Evolutionary conservation across 1,140 invertebrate species (phyloP).

Genomic region (Achroia grisella): DNA sequence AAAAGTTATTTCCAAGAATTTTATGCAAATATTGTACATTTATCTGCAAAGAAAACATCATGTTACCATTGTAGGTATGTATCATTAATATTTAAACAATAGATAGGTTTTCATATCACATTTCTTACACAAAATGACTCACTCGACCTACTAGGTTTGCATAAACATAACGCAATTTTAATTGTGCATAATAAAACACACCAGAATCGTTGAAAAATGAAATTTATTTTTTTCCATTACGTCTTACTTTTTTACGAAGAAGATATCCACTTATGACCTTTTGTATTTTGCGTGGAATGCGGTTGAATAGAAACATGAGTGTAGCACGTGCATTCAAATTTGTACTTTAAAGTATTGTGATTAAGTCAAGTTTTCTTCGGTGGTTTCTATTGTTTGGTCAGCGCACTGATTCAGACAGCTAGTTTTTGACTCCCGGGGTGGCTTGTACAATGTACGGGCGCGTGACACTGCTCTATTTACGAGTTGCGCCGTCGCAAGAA

Average conservation of each 20-base stretch:
- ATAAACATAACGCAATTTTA: conserved; percentile 31
- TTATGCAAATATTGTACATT: too few species aligned
- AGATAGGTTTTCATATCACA: conserved; percentile 35
- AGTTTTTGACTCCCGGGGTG: conserved; percentile 57
- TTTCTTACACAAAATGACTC: conserved; percentile 46
- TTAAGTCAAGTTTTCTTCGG: conserved; percentile 15
- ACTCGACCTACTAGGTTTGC: conserved; percentile 26
- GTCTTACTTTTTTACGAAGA: too few species aligned
- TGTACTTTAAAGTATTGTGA: conserved; percentile 3
- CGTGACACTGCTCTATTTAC: conserved; percentile 68
- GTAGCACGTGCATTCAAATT: neutral
- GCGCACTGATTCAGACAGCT: conserved; percentile 44
- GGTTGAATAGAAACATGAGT: neutral
- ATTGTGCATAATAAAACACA: conserved; percentile 19
- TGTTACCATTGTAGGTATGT: conserved; percentile 21
- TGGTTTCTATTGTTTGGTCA: conserved; percentile 7
- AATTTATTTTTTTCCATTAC: too few species aligned
- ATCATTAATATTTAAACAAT: conserved; percentile 41
- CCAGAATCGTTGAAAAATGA: neutral
- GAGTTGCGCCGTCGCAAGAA: conserved; percentile 35
- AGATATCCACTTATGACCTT: too few species aligned
- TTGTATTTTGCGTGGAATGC: too few species aligned
- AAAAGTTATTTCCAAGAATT: too few species aligned
- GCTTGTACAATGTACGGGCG: conserved; percentile 57
- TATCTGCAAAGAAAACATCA: too few species aligned